A percentile compares a stretch with the other conserved stretches of the same genome.
These are phyloP conservation scores for Colossoma macropomum DNA, from an alignment of 2,113 vertebrate species.

Conservation along the genomic window DNA sequence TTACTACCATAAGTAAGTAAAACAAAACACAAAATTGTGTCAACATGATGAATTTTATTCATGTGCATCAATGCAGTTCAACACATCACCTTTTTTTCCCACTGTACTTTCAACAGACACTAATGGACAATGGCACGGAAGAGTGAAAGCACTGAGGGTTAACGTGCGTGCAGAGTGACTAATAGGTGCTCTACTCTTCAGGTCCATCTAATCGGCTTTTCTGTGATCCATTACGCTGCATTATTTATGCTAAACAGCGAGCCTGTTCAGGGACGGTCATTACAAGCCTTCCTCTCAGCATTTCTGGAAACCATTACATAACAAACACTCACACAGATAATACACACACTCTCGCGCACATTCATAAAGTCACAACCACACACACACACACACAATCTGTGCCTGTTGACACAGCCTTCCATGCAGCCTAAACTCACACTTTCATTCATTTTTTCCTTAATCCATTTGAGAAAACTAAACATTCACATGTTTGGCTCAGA, in stretches of 20 bases:
- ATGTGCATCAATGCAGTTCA: no score
- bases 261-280: constrained; percentile 64
- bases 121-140: not conserved
- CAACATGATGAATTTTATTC: not conserved
- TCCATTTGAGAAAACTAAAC: not conserved
- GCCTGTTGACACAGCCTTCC: not conserved
- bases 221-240: constrained; percentile 76
- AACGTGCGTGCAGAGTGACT: constrained; percentile 48
- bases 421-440: not conserved
- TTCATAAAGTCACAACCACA: not conserved
- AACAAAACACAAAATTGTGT: no score
- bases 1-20: no score
- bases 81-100: not conserved
- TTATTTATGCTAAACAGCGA: constrained; percentile 78
- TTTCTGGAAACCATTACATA: constrained; percentile 56
- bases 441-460: not conserved
- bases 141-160: constrained; percentile 15
- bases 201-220: constrained; percentile 67
- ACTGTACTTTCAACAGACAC: not conserved
- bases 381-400: constrained; percentile 22
- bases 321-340: constrained; percentile 44
- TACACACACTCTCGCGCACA: constrained; percentile 30
- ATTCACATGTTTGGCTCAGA: not conserved
- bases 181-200: constrained; percentile 66
- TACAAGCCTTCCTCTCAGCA: constrained; percentile 65